phyloP scores from a whole-genome alignment of 2,797 vertebrate genomes.

The Prionace glauca region DNA sequence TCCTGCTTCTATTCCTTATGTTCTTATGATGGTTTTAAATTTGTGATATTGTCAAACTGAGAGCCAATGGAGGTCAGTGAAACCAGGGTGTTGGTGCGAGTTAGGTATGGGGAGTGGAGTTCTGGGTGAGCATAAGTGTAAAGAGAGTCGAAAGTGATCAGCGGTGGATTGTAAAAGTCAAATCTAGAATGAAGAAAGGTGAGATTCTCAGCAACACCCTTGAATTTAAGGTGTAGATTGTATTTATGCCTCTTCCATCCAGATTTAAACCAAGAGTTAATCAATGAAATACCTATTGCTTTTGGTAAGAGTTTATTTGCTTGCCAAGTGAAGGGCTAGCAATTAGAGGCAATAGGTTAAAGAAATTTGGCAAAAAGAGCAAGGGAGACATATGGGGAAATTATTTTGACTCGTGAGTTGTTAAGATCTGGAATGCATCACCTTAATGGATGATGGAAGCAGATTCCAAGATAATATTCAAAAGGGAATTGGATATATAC shows the following conservation, averaged over 20 bases:
- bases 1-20: too few relatives aligned
- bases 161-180: background rate
- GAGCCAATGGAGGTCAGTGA: background rate
- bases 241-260: background rate
- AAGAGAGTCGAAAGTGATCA: background rate
- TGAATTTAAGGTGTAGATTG: background rate
- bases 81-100: background rate
- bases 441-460: background rate
- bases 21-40: background rate
- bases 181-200: background rate
- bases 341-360: background rate
- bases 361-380: background rate
- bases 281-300: background rate
- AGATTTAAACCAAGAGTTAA: background rate
- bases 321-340: background rate
- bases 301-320: background rate
- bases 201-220: background rate
- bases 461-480: background rate
- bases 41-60: background rate
- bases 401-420: background rate
- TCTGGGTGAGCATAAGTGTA: background rate
- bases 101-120: background rate
- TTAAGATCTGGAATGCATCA: background rate
- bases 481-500: background rate
- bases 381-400: background rate